These are phyloP conservation scores for Cremastinae sp. DNA, from an alignment of 2,888 invertebrate genomes.

Conservation along the genomic window DNA sequence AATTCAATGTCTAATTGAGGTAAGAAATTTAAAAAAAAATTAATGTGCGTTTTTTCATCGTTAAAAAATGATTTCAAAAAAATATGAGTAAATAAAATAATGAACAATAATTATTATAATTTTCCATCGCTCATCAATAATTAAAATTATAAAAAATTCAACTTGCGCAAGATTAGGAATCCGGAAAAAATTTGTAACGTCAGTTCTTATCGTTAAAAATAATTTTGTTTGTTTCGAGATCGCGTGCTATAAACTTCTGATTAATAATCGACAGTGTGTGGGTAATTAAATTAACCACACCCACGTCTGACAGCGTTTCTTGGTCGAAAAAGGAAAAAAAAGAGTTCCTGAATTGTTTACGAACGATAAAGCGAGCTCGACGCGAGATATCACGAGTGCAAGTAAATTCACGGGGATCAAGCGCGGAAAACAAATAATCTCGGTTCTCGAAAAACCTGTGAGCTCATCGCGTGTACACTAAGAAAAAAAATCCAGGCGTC, in stretches of 20 bases:
- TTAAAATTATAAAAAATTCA: too few relatives aligned
- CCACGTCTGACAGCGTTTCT: background rate
- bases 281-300: conserved; percentile 61
- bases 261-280: conserved; percentile 54
- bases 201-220: too few relatives aligned
- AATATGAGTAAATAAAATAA: too few relatives aligned
- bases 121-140: too few relatives aligned
- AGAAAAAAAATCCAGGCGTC: background rate
- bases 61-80: too few relatives aligned
- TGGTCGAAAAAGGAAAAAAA: conserved; percentile 20
- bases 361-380: conserved; percentile 55
- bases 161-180: too few relatives aligned
- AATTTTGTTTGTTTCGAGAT: background rate
- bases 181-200: too few relatives aligned
- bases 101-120: too few relatives aligned
- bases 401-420: conserved; percentile 42
- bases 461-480: conserved; percentile 34
- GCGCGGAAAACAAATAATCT: conserved; percentile 51
- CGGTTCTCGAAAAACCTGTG: conserved; percentile 29
- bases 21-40: too few relatives aligned
- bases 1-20: too few relatives aligned
- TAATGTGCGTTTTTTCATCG: too few relatives aligned
- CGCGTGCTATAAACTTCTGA: conserved; percentile 52
- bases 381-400: conserved; percentile 25
- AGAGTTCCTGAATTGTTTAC: conserved; percentile 54